Conservation (phyloP, 2,888 invertebrate genomes). For the Timema cristinae region DNA sequence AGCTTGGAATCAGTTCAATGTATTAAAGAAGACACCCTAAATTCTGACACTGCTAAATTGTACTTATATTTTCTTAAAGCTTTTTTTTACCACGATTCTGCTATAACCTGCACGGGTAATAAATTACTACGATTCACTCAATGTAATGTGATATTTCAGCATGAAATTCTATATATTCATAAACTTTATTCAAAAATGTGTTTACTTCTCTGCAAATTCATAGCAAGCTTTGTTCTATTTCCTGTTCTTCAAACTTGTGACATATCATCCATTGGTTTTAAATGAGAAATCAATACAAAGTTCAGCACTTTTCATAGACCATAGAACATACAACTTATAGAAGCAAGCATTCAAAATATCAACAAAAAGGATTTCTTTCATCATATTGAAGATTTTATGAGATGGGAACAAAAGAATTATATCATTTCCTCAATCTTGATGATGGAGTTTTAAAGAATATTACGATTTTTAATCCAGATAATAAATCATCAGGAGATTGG, state of each 20-base stretch:
- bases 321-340: not conserved
- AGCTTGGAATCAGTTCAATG: not conserved
- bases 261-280: not conserved
- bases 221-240: constrained; percentile 17
- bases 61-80: constrained; percentile 15
- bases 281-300: not conserved
- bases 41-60: not conserved
- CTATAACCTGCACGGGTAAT: too few relatives aligned
- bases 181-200: constrained; percentile 11
- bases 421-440: not conserved
- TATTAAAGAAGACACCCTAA: constrained; percentile 2
- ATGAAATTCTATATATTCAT: constrained; percentile 10
- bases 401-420: constrained; percentile 10
- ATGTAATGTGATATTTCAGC: constrained; percentile 13
- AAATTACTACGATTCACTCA: not conserved
- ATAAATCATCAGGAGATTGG: not conserved
- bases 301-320: not conserved
- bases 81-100: too few relatives aligned
- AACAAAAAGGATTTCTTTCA: not conserved
- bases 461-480: not conserved
- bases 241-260: constrained; percentile 13
- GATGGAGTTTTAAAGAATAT: not conserved
- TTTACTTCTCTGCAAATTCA: constrained; percentile 5
- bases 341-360: not conserved
- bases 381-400: not conserved